A percentile compares a stretch with the other conserved stretches of the same genome.
These are phyloP conservation scores for Cryptotis parvus DNA, from an alignment of 2,113 vertebrate genomes.

Conservation along the genomic window DNA sequence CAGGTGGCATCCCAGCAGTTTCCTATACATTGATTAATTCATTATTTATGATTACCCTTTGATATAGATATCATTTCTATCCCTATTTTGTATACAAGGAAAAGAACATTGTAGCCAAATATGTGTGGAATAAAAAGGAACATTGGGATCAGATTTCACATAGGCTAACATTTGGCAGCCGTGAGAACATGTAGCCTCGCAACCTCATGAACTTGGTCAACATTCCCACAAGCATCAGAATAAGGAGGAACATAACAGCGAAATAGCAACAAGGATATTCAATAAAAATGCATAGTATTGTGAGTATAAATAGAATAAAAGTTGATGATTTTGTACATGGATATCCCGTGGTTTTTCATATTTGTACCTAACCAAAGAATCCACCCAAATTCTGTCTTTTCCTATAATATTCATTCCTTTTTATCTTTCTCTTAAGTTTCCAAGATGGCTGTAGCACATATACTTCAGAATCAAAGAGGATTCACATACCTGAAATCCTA, in stretches of 20 bases:
- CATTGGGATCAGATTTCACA: neutral
- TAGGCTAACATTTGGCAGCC: neutral
- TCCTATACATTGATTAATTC: neutral
- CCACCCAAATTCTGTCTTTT: neutral
- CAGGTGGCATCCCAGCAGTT: neutral
- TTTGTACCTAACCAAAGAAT: neutral
- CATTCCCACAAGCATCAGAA: neutral
- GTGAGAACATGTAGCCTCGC: neutral
- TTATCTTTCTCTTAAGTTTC: neutral
- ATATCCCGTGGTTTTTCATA: neutral
- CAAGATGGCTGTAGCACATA: neutral
- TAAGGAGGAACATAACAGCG: neutral
- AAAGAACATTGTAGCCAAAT: neutral
- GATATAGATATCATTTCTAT: neutral
- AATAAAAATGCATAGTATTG: neutral
- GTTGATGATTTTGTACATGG: no score
- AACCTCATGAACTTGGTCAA: neutral
- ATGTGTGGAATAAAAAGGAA: neutral
- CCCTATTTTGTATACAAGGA: neutral
- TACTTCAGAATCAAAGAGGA: neutral
- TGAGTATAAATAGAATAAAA: conserved; percentile 35
- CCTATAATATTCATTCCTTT: neutral
- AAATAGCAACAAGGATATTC: neutral
- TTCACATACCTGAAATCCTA: neutral
- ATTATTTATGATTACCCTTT: neutral